Evolutionary conservation across 2,113 vertebrate genomes (phyloP), one percentile per base, ranked within the genome.

Genomic region (Clarias macrocephalus): DNA sequence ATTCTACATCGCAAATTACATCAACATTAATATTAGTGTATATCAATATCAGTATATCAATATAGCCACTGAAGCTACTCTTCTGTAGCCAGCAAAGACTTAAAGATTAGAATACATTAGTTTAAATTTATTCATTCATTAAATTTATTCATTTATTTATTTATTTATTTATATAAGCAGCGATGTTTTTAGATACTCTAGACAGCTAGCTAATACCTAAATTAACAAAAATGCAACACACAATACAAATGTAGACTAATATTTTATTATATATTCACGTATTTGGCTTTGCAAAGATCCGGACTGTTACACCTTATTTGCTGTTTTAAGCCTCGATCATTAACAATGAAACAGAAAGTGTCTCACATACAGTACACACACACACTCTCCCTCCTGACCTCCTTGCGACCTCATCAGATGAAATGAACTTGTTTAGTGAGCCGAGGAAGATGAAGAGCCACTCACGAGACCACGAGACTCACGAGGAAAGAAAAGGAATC

Each of bases 371-470:
- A 28, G 8, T 25, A n/a, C 8, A n/a, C 28, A 72, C 15, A 13
- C 54, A 60, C 37, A 79, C 15, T 28, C 28, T 80, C 25, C 25
- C 11, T 95, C 96, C 95, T 98, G 98, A 99, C 98, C 98, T 93
- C 92, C 91, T 94, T 92, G 95, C 99, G 98, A 99, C 98, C 98
- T 99, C 98, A 98, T 99, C 98, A 97, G 96, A 94, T 92, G 96
- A 97, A 99, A 99, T 99, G 97, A 99, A 98, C 96, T 98, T 99
- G 97, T 95, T 98, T 97, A 99, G 93, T 97, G 97, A 97, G 95
- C 97, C 98, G 98, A 95, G 97, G 97, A 99, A 98, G 98, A 99
- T 97, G 96, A 97, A 99, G 96, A 96, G 91, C 94, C 80, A 93
- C 91, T 92, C 91, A 65, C 85, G 88, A 93, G 92, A 95, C 93